Percentiles rank a stretch among this genome's conserved stretches.
Evolutionary conservation across 2,797 vertebrate species (phyloP).

Genomic region (Pseudopleuronectes americanus): DNA sequence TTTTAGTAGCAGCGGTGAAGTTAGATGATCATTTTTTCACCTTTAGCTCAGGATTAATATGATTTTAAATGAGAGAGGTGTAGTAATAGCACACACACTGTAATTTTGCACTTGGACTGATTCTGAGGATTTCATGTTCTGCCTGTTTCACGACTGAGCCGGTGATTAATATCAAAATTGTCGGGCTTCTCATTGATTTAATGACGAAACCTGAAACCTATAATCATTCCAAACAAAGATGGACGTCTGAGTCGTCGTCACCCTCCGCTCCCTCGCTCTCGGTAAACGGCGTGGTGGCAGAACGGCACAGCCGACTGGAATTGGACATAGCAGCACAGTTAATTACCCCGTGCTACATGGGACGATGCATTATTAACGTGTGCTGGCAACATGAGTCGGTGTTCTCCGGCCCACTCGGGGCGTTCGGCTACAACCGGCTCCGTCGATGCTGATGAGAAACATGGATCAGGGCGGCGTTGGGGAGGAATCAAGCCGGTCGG

Average conservation of each 20-base stretch:
- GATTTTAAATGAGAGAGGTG: not conserved
- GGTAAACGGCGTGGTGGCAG: slow-evolving; percentile 27
- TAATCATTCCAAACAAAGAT: slow-evolving; percentile 72
- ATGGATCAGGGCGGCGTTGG: slow-evolving; percentile 39
- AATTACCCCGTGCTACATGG: slow-evolving; percentile 73
- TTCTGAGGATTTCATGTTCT: slow-evolving; percentile 28
- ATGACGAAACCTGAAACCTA: slow-evolving; percentile 54
- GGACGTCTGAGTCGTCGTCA: slow-evolving; percentile 39
- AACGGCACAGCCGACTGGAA: slow-evolving; percentile 57
- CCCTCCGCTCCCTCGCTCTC: no score
- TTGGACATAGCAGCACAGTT: slow-evolving; percentile 67
- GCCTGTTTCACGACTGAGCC: slow-evolving; percentile 28
- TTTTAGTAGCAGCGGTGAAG: not conserved
- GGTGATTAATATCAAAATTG: slow-evolving; percentile 52
- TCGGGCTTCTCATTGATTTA: slow-evolving; percentile 44
- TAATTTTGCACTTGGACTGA: not conserved
- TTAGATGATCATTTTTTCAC: no score
- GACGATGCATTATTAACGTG: slow-evolving; percentile 79
- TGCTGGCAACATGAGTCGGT: slow-evolving; percentile 68
- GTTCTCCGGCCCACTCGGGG: slow-evolving; percentile 55
- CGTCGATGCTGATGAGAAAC: slow-evolving; percentile 71
- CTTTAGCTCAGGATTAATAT: not conserved
- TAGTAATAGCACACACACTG: not conserved
- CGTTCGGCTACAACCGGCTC: slow-evolving; percentile 58
- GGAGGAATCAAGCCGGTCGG: slow-evolving; percentile 66